Conservation (phyloP, 2,113 vertebrate genomes). For the Sinocyclocheilus anophthalmus region DNA sequence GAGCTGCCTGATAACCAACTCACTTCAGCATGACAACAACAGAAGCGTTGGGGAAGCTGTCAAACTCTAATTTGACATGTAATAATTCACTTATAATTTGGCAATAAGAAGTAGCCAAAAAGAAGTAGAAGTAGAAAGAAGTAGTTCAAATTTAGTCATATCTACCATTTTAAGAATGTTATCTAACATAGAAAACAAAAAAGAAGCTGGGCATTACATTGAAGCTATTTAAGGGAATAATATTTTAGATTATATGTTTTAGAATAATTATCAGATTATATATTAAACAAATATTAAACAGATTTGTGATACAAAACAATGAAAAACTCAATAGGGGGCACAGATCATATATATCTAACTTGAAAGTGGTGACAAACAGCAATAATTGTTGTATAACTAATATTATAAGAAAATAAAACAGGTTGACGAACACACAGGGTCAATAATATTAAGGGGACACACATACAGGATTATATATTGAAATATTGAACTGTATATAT, state of each 20-base stretch:
- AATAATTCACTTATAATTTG: background rate
- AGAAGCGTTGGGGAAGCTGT: background rate
- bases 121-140: no score
- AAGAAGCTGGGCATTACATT: background rate
- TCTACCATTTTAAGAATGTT: background rate
- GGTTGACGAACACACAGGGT: no score
- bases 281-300: background rate
- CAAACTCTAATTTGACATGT: background rate
- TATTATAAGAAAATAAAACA: background rate
- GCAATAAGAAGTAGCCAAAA: no score
- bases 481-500: no score
- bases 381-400: background rate
- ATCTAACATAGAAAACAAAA: background rate
- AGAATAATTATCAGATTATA: background rate
- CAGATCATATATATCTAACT: background rate
- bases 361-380: background rate
- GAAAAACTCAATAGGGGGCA: background rate
- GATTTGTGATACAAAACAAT: background rate
- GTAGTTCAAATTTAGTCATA: background rate
- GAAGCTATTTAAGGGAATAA: background rate
- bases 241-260: background rate
- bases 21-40: background rate
- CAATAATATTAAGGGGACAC: no score
- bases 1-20: background rate
- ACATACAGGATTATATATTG: no score